Percentiles rank a stretch among this genome's conserved stretches.
These are phyloP conservation scores for Etheostoma cragini DNA, from an alignment of 2,113 vertebrate species.

Conservation along the genomic window DNA sequence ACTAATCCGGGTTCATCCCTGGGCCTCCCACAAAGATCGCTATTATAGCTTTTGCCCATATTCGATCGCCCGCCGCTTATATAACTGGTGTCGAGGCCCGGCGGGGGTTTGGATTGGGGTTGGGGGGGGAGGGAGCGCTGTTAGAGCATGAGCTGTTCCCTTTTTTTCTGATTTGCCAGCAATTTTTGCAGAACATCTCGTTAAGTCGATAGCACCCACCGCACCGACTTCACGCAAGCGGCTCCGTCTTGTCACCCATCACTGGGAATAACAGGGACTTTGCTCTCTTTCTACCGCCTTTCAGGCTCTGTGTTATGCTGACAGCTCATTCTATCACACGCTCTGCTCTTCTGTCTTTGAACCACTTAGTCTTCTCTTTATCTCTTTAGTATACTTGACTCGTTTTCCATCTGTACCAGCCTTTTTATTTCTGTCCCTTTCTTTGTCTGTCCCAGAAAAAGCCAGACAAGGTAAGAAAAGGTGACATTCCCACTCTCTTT, in stretches of 20 bases:
- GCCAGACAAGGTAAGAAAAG: conserved; percentile 16
- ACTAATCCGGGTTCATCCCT: conserved; percentile 66
- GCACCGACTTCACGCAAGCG: conserved; percentile 45
- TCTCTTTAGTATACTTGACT: conserved; percentile 4
- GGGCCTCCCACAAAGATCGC: conserved; percentile 50
- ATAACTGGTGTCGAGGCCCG: conserved; percentile 22
- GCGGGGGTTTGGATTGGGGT: neutral
- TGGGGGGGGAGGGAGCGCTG: neutral
- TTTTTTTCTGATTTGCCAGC: conserved; percentile 49
- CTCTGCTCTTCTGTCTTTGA: neutral
- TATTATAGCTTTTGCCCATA: conserved; percentile 27
- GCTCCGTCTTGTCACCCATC: conserved; percentile 25
- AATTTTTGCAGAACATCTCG: conserved; percentile 53
- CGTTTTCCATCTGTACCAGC: neutral
- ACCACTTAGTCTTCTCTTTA: neutral
- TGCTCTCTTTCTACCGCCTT: conserved; percentile 15
- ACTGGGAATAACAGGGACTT: conserved; percentile 35
- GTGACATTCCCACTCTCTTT: neutral
- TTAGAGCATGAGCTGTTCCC: conserved; percentile 20
- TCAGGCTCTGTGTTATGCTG: conserved; percentile 6
- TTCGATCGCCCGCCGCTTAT: conserved; percentile 28
- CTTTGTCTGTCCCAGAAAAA: conserved; percentile 17
- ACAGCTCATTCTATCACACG: neutral
- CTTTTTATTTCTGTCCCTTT: neutral
- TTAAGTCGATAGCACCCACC: conserved; percentile 48